These are phyloP conservation scores for Acanthaster planci DNA, from an alignment of 35 echinoderm and acorn worm genomes.

Conservation along the genomic window DNA sequence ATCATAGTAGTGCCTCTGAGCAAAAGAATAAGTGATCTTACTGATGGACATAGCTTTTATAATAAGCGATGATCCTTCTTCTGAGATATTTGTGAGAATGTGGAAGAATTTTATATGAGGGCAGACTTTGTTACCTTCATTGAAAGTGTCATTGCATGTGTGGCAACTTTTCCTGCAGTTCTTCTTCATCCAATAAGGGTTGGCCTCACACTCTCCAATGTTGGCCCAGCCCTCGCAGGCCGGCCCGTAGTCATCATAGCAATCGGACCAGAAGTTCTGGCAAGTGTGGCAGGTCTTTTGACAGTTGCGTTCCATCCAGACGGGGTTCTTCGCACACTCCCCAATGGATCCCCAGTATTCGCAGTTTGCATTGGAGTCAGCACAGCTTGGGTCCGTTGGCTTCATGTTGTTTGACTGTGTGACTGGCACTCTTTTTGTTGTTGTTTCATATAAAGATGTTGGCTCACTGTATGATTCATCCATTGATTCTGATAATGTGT, in stretches of 20 bases:
- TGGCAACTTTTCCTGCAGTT: constrained; percentile 43
- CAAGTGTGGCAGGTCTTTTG: constrained; percentile 48
- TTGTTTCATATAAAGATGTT: no score
- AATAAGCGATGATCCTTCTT: no score
- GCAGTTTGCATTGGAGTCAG: constrained; percentile 57
- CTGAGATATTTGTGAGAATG: no score
- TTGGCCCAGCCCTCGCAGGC: constrained; percentile 24
- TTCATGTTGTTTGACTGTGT: no score
- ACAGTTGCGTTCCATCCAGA: constrained; percentile 64
- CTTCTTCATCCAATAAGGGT: constrained; percentile 35
- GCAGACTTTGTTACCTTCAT: no score
- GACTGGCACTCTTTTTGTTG: no score
- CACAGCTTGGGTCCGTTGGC: constrained; percentile 59
- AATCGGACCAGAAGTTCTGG: not conserved
- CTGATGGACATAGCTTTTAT: no score
- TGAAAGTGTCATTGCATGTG: constrained; percentile 1
- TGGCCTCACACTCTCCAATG: constrained; percentile 34
- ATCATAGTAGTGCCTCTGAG: no score
- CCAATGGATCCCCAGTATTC: constrained; percentile 57
- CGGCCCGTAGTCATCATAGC: constrained; percentile 1
- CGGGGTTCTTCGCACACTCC: constrained; percentile 53
- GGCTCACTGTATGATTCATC: no score
- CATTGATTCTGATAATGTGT: no score
- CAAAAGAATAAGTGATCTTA: no score
- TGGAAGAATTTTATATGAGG: no score